These are phyloP conservation scores for Orientallactaga bullata DNA, from an alignment of 2,113 vertebrate species.

Conservation along the genomic window DNA sequence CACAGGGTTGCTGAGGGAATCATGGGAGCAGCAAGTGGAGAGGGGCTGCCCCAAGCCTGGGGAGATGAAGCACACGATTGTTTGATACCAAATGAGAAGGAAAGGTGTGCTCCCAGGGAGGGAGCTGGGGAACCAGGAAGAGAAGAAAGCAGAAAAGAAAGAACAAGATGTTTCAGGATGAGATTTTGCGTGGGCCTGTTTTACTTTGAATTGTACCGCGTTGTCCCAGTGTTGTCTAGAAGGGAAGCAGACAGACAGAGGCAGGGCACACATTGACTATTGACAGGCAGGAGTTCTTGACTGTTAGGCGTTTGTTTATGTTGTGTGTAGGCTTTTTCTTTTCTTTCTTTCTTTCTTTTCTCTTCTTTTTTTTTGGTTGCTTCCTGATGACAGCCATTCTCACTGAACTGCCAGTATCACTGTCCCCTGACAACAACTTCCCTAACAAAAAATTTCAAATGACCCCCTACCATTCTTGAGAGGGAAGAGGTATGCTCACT, in stretches of 20 bases:
- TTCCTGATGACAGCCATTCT: background rate
- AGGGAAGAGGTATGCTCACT: background rate
- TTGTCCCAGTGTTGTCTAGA: conserved; percentile 5
- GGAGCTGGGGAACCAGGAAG: background rate
- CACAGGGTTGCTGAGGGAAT: background rate
- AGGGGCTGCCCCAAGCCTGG: background rate
- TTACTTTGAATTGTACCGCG: background rate
- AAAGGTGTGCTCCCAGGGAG: background rate
- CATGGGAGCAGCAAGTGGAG: accelerated
- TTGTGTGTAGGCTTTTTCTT: background rate
- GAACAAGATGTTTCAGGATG: background rate
- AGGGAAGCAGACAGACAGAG: background rate
- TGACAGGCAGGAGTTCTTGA: background rate
- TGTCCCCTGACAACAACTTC: conserved; percentile 41
- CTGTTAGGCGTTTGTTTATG: background rate
- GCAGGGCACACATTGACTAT: background rate
- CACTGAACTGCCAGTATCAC: background rate
- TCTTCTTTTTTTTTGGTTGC: conserved; percentile 31
- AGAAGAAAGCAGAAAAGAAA: background rate
- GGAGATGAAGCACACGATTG: background rate
- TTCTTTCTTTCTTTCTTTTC: conserved; percentile 44
- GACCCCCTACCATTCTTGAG: background rate
- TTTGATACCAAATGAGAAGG: background rate
- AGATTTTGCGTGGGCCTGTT: background rate
- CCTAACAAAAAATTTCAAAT: conserved; percentile 62